Evolutionary conservation across 2,888 invertebrate genomes (phyloP).

Genomic region (Sarcophaga variegata): DNA sequence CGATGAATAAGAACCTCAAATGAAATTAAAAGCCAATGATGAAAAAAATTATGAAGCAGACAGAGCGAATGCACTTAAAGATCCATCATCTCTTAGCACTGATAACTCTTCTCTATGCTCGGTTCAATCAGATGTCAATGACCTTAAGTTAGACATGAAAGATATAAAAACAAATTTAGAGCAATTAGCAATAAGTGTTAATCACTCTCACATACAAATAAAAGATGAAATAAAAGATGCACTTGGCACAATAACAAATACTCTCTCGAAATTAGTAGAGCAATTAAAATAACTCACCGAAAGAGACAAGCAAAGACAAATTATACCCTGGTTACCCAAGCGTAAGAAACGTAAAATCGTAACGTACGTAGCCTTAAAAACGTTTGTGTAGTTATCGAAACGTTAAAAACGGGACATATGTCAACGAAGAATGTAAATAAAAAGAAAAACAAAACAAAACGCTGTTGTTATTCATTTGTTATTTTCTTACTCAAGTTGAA

Average conservation of each 20-base stretch:
- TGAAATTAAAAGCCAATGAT: no score
- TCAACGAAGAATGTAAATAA: no score
- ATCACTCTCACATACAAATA: background rate
- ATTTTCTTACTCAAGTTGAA: no score
- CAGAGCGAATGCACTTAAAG: background rate
- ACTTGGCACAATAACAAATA: conserved; percentile 1
- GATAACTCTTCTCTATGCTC: background rate
- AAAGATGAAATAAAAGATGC: conserved; percentile 1
- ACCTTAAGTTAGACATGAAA: conserved; percentile 1
- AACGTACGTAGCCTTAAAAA: no score
- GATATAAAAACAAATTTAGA: conserved; percentile 1
- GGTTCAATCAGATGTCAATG: background rate
- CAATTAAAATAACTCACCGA: background rate
- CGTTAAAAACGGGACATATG: no score
- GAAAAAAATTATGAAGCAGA: background rate
- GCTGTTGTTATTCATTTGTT: no score
- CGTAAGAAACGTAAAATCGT: background rate
- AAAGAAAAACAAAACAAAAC: no score
- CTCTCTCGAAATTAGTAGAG: background rate
- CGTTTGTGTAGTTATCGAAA: no score
- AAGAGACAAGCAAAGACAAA: background rate
- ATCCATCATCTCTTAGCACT: background rate
- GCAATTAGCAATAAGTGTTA: background rate
- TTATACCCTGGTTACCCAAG: no score
- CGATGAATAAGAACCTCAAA: no score